Evolutionary conservation across 2,888 invertebrate species (phyloP), one percentile per base, ranked within the genome.

Genomic region (Rhagonycha lutea): DNA sequence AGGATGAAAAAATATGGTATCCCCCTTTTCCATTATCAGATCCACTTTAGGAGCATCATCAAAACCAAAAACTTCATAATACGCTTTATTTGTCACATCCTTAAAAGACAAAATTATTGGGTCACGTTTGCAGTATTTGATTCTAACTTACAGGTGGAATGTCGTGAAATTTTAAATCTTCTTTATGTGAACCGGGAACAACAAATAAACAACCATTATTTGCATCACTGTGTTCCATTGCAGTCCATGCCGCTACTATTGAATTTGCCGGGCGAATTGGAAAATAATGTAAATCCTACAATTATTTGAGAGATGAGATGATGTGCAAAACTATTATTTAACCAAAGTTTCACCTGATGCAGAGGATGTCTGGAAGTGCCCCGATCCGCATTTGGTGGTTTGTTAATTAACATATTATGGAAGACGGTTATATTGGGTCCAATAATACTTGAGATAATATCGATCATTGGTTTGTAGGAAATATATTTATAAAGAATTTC

Each of bases 371-470:
- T 86, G 3, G 91, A 91, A 0, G 91, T 90, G 68, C 88, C 87
- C 14, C 88, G 87, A 83, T 92, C 92, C 32, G 91, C 86, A 85
- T 96, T 96, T 0, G 96, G 96, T 0, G 97, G 95, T 84, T 96
- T 96, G 86, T 96, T 96, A 83, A 97, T 96, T 61, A 97, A 88
- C 96, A 97, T 97, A 60, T 94, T 94, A 87, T 97, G 94, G 85
- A 94, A 90, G 0, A 93, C 94, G 81, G 92, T 91, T 67, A 95
- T 90, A 81, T 95, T 92, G 3, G 91, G 90, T 0, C 96, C 96
- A 24, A 93, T 91, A 81, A 97, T 91, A 82, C 92, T 91, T 74
- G 93, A 90, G 14, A 95, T 90, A 75, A 94, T 90, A 76, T 95
- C 91, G 74, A 95, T 85, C 10, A 96, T 84, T 77, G 90, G 86